Base-by-base conservation (phyloP, 2,113 vertebrate species). In the Cinclus cinclus region DNA sequence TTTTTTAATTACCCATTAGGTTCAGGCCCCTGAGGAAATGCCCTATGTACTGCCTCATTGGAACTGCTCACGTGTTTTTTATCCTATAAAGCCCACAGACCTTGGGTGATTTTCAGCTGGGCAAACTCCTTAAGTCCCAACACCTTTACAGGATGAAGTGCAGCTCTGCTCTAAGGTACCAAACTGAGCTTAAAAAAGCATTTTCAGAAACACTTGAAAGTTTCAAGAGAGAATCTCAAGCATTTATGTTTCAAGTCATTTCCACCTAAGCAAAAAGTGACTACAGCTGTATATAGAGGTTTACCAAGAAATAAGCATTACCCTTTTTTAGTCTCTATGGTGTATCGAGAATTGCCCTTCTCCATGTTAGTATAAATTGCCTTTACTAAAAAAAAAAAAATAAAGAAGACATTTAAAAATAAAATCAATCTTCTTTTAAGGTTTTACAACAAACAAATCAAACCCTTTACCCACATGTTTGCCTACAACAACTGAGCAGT, bases 11-110 rank as follows among this genome's bases (percentile, higher is more conserved):
- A 44, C 21, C 11, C 18, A 19, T 7, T 59, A 15, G 15, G 23
- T 71, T 18, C 53, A 91, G 13, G 20, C 0, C 35, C 11, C 25
- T 37, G 37, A 74, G 14, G 46, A 81, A 82, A 35, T 21, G 17
- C 5, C 7, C 11, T 25, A 18, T 30, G 70, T 3, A 0, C 17
- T 47, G 25, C 4, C 0, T 10, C 20, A 65, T 13, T 24, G 37
- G 59, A 59, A 19, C 24, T 19, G 41, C 13, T 87, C 60, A 23
- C 0, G 0, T 52, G 19, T 3, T 30, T 19, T 39, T 24, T 47
- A 5, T 24, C 27, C 55, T 11, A 2, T 6, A 69, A 62, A 62
- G 7, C 33, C 27, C 39, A 15, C 18, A 62, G 55, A 28, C 18
- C 27, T 0, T 7, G 19, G 15, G 5, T 39, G 39, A 39, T 69